Base-by-base conservation (phyloP, 2,888 invertebrate genomes). In the Adelphocoris suturalis region DNA sequence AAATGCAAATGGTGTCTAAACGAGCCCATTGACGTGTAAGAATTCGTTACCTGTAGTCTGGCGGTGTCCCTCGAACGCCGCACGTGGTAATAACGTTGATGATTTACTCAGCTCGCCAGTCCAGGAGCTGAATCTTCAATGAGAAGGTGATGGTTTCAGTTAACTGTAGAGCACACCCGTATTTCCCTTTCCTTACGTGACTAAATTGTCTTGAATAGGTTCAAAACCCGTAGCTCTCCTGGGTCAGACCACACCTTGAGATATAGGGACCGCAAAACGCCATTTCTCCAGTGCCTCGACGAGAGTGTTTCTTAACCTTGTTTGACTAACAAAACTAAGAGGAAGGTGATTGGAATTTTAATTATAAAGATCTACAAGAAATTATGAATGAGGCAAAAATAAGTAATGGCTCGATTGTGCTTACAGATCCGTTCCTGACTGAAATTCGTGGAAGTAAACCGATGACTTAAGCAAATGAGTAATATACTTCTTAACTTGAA, bases 181-280 rank as follows among this genome's bases (percentile, higher is more conserved):
- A 88, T 88, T 88, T 88, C 88, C 88, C 88, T 88, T 88, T 88
- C 88, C 88, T 88, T 88, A 88, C 88, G 88, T 88, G 88, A 88
- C 88, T 52, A 48, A 88, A 88, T 88, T 88, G 88, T 88, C 88
- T 88, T 27, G 52, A 88, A 61, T 80, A 48, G 78, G 61, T 78
- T 48, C 86, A 68, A 46, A 75, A 28, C 75, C 47, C 78, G 88
- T 55, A 55, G 88, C 88, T 88, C 88, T 78, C 61, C 28, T 55
- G 14, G 78, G 19, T 19, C 46, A 55, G 16, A 88, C 88, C 88
- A 27, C 88, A 76, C 14, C 88, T 84, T 57, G 23, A 75, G 46
- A 68, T 61, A 86, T 68, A 82, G 11, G 27, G 13, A 47, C 86
- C 86, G 48, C 86, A 47, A 75, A 82, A 75, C 48, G 75, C 75